Conservation (phyloP, 2,888 invertebrate genomes). For the Microplitis manilae region DNA sequence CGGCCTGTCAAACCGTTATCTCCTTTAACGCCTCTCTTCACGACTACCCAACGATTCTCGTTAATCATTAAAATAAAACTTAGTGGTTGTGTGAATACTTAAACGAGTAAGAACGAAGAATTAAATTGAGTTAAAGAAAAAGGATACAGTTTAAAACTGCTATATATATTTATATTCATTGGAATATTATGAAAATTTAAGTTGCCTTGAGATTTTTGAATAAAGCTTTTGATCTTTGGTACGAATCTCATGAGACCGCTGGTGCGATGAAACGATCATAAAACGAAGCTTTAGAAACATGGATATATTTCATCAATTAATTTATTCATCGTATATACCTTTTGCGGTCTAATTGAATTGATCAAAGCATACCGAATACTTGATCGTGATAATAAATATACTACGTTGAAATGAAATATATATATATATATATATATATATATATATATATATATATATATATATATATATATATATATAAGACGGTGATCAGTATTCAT, state of each 20-base stretch:
- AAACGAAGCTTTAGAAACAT: slow-evolving; percentile 32
- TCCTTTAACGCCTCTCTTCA: slow-evolving; percentile 50
- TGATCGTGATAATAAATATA: slow-evolving; percentile 50
- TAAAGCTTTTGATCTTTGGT: slow-evolving; percentile 27
- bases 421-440: slow-evolving; percentile 5
- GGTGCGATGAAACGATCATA: slow-evolving; percentile 31
- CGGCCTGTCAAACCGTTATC: slow-evolving; percentile 54
- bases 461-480: slow-evolving; percentile 7
- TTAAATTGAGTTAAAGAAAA: slow-evolving; percentile 18
- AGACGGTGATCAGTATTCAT: slow-evolving; percentile 1
- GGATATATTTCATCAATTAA: slow-evolving; percentile 52
- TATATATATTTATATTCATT: not conserved
- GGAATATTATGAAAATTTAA: slow-evolving; percentile 23
- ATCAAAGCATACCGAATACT: slow-evolving; percentile 48
- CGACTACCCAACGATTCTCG: slow-evolving; percentile 42
- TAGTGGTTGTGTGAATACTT: slow-evolving; percentile 25
- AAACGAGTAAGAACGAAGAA: slow-evolving; percentile 8
- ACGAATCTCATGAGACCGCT: slow-evolving; percentile 22
- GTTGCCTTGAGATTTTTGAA: not conserved
- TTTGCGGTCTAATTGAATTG: slow-evolving; percentile 52
- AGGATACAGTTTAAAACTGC: slow-evolving; percentile 5
- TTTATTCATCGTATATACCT: slow-evolving; percentile 47
- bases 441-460: not conserved
- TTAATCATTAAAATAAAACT: slow-evolving; percentile 40
- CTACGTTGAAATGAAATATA: slow-evolving; percentile 45